Evolutionary conservation across 1,140 invertebrate genomes (phyloP).

Genomic region (Campoletis sonorensis): DNA sequence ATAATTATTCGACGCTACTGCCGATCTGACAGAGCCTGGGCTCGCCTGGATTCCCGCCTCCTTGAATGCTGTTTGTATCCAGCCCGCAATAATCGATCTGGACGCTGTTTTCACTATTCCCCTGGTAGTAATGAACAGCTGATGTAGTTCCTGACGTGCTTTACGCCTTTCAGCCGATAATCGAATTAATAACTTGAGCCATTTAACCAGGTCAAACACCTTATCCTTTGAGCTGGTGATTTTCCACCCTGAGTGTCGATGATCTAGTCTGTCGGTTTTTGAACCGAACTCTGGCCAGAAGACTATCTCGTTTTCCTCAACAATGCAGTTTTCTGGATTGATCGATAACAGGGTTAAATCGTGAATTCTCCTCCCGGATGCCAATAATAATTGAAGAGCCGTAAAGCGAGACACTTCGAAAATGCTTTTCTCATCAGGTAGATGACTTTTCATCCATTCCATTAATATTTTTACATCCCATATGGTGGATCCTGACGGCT

Average conservation of each 20-base stretch:
- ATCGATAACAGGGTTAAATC: constrained; percentile 64
- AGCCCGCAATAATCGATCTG: constrained; percentile 62
- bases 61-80: constrained; percentile 58
- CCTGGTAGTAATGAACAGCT: constrained; percentile 54
- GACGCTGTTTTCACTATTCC: constrained; percentile 58
- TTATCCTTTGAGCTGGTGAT: constrained; percentile 48
- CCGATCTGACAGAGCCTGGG: constrained; percentile 48
- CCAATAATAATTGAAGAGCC: constrained; percentile 59
- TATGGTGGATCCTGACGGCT: neutral
- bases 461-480: constrained; percentile 10
- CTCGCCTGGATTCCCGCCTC: constrained; percentile 59
- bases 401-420: constrained; percentile 59
- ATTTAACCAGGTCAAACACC: constrained; percentile 35
- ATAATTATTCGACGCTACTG: neutral
- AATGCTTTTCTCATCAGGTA: constrained; percentile 51
- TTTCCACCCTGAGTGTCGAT: constrained; percentile 65
- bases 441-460: constrained; percentile 47
- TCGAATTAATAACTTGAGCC: constrained; percentile 21
- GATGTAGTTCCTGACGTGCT: neutral
- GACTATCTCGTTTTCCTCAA: constrained; percentile 52
- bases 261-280: constrained; percentile 61
- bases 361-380: constrained; percentile 66
- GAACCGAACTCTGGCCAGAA: constrained; percentile 66
- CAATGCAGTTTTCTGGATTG: constrained; percentile 38
- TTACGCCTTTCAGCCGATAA: constrained; percentile 29